Evolutionary conservation across 2,888 invertebrate genomes (phyloP).

Genomic region (Sminthurides aquaticus): DNA sequence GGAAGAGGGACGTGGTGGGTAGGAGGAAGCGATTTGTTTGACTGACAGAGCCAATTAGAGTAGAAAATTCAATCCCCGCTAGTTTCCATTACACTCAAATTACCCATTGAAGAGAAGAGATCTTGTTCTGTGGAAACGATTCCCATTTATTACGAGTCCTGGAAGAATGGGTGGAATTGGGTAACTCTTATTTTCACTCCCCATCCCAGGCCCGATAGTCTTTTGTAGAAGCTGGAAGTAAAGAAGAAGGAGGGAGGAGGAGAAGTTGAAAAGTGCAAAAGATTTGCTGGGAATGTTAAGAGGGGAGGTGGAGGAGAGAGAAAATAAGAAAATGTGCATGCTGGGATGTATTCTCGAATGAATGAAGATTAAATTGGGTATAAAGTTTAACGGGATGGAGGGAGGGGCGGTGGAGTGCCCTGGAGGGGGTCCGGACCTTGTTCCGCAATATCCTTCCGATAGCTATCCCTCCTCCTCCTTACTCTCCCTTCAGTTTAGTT

Average conservation of each 20-base stretch:
- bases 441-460: no score
- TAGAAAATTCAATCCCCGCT: slow-evolving; percentile 45
- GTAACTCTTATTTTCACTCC: slow-evolving; percentile 9
- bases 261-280: slow-evolving; percentile 21
- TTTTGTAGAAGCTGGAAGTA: slow-evolving; percentile 15
- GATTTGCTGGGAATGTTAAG: no score
- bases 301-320: no score
- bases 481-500: no score
- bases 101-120: slow-evolving; percentile 44
- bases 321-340: slow-evolving; percentile 23
- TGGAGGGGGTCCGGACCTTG: background rate
- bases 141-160: slow-evolving; percentile 42
- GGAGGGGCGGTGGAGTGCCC: background rate
- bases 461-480: no score
- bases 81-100: slow-evolving; percentile 45
- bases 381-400: slow-evolving; percentile 6
- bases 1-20: no score
- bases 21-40: slow-evolving; percentile 43
- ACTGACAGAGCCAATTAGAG: slow-evolving; percentile 45
- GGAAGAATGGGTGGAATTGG: slow-evolving; percentile 5
- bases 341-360: slow-evolving; percentile 23
- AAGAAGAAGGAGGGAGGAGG: slow-evolving; percentile 13
- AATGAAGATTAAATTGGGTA: slow-evolving; percentile 10
- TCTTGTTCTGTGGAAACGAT: slow-evolving; percentile 43
- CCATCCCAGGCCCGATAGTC: background rate